Conservation (phyloP, 2,797 vertebrate genomes). For the Oreortyx pictus region DNA sequence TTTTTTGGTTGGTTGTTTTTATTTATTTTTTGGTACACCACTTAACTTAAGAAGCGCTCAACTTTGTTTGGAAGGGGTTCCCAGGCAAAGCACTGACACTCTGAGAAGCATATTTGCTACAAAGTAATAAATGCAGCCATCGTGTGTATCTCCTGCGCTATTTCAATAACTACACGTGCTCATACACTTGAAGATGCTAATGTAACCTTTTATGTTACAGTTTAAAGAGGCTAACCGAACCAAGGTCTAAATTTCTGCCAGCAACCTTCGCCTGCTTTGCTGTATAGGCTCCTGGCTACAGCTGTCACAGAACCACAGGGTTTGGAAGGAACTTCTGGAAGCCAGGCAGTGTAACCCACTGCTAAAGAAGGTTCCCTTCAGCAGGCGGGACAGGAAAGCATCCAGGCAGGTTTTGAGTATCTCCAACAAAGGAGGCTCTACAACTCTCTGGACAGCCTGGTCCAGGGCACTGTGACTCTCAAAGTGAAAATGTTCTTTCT, state of each 20-base stretch:
- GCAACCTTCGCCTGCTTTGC: neutral
- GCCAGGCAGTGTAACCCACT: neutral
- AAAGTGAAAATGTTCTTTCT: neutral
- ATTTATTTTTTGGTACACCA: neutral
- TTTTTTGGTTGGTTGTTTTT: too few relatives aligned
- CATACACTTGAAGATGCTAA: neutral
- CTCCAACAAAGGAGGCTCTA: neutral
- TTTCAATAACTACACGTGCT: neutral
- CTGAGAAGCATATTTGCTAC: neutral
- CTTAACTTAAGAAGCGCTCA: neutral
- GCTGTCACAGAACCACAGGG: neutral
- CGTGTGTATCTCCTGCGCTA: accelerated
- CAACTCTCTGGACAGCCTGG: neutral
- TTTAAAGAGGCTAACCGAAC: neutral
- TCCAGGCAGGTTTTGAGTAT: neutral
- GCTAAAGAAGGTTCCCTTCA: neutral
- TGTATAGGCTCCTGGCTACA: neutral
- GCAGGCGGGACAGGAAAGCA: neutral
- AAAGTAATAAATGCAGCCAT: neutral
- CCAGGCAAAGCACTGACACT: accelerated
- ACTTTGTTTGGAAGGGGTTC: neutral
- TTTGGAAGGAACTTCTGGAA: neutral
- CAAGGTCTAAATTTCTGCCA: neutral
- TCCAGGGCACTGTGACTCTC: neutral
- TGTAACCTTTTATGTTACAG: neutral